Conservation (phyloP, 1,140 invertebrate genomes). For the Agrilus planipennis region DNA sequence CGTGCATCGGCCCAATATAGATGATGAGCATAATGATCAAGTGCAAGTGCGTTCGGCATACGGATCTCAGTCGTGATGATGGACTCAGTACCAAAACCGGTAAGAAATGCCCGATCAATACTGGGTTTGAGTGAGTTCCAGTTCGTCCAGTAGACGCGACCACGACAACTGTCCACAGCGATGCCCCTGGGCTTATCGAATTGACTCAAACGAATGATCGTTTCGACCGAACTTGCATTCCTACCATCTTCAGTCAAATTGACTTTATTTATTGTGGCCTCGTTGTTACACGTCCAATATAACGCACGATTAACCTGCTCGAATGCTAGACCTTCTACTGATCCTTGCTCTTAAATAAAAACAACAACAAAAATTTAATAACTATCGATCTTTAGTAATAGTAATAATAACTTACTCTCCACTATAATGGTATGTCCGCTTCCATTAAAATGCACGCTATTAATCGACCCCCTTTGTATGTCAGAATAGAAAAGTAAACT, state of each 20-base stretch:
- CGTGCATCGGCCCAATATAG: constrained; percentile 74
- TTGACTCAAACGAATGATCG: constrained; percentile 50
- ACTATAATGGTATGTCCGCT: constrained; percentile 54
- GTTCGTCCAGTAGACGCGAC: constrained; percentile 69
- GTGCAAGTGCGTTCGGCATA: constrained; percentile 71
- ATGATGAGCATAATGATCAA: constrained; percentile 60
- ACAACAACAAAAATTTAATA: too few species aligned
- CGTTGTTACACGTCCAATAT: constrained; percentile 79
- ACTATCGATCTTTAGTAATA: too few species aligned
- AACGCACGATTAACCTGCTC: constrained; percentile 51
- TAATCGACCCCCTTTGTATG: constrained; percentile 73
- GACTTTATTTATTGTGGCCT: constrained; percentile 58
- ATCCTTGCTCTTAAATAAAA: constrained; percentile 53
- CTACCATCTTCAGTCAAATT: constrained; percentile 34
- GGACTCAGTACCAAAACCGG: constrained; percentile 48
- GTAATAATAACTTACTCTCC: constrained; percentile 41
- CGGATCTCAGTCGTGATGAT: constrained; percentile 65
- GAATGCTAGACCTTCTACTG: constrained; percentile 74
- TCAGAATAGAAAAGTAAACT: constrained; percentile 74
- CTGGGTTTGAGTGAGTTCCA: constrained; percentile 62
- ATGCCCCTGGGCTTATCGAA: constrained; percentile 76
- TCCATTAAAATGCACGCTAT: constrained; percentile 74
- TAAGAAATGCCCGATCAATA: constrained; percentile 59
- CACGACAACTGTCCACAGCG: constrained; percentile 64
- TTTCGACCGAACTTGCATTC: constrained; percentile 39